Evolutionary conservation across 2,888 invertebrate species (phyloP), one percentile per base, ranked within the genome.

Genomic region (Polietes domitor): DNA sequence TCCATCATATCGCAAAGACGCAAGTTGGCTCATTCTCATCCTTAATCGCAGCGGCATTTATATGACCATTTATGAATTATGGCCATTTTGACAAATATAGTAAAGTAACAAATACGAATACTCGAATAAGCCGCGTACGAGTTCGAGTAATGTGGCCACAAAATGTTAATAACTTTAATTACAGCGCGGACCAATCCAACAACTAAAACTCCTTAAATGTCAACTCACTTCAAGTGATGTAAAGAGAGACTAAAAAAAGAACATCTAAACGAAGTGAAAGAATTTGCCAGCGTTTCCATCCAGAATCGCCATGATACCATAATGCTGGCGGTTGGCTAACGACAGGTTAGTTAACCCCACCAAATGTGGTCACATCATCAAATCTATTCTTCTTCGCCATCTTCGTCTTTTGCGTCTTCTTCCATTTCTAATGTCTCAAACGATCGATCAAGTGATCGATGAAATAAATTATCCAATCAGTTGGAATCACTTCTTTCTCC

Each of bases 111-210:
- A 80, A 73, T 53, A 65, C 28, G 47, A 19, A 12, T 12, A 9
- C 4, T 10, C 32, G 32, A 3, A 37, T 37, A 37, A 37, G 7
- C 37, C n/a, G n/a, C n/a, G n/a, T n/a, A n/a, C n/a, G n/a, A n/a
- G n/a, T n/a, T n/a, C n/a, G n/a, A n/a, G n/a, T 43, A 80, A 80
- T 80, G 70, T 47, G 76, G 72, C 72, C 76, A 79, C 76, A 79
- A 72, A 81, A 79, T 79, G 75, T 81, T 78, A 84, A 84, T 81
- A 81, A 79, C 84, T 79, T 84, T 81, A 81, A 84, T 79, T 84
- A 84, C 75, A 77, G 47, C 58, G 12, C 17, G 21, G 17, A 41
- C 41, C 21, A 68, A 43, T 43, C 68, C 41, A 43, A 24, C 17
- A 41, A 68, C 32, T 63, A 21, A 81, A 70, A 73, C 73, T 84